Percentiles rank a stretch among this genome's conserved stretches.
Conservation (phyloP, 2,797 vertebrate species). For the Tragelaphus eurycerus region DNA sequence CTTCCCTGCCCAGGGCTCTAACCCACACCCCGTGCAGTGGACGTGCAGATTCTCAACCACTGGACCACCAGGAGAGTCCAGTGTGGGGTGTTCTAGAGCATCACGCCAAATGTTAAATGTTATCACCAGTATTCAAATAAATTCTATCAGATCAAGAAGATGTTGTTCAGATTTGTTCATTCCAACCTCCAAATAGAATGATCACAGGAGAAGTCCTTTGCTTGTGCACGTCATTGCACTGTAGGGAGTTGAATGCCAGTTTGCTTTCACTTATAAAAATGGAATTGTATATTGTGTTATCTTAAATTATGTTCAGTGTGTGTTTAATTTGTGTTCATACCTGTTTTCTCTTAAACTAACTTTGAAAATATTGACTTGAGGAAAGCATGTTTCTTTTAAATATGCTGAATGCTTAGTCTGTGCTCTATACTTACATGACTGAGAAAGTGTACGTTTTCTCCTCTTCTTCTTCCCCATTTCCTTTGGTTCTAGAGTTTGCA, state of each 20-base stretch:
- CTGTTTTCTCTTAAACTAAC: not conserved
- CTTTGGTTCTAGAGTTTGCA: constrained; percentile 90
- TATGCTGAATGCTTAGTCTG: not conserved
- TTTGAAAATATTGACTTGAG: not conserved
- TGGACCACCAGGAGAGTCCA: not conserved
- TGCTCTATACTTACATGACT: accelerated
- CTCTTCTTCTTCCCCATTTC: constrained; percentile 28
- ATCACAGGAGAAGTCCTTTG: not conserved
- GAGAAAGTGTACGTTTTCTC: not conserved
- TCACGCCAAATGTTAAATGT: not conserved
- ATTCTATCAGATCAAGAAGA: not conserved
- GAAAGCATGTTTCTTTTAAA: not conserved
- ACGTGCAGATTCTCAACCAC: not conserved
- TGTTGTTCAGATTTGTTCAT: not conserved
- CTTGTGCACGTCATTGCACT: not conserved
- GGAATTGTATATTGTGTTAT: not conserved
- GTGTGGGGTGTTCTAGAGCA: not conserved
- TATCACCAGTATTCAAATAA: not conserved
- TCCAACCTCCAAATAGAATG: not conserved
- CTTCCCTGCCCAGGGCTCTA: not conserved
- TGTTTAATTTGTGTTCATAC: not conserved
- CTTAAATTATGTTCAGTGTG: not conserved
- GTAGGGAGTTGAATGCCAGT: not conserved
- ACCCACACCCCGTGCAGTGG: not conserved
- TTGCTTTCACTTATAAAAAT: not conserved